Base-by-base conservation (phyloP, 2,113 vertebrate species). In the Trinectes maculatus region DNA sequence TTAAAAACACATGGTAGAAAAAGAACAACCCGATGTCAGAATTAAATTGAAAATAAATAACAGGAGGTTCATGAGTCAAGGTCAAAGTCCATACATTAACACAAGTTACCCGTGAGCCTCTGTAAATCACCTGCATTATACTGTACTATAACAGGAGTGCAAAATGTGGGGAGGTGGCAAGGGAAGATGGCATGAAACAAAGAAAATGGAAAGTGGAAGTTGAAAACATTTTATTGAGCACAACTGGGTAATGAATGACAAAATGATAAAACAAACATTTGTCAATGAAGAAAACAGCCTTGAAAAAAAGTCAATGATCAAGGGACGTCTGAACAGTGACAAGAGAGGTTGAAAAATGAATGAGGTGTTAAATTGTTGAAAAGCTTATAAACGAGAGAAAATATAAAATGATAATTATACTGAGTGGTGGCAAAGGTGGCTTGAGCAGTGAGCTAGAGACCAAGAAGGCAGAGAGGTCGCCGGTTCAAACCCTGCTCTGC, bases 161-260 rank as follows among this genome's bases (percentile, higher is more conserved):
- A 37, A 34, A 15, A 70, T 48, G 39, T 19, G 13, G 48, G 28
- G 73, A 4, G 16, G 5, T 13, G 31, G 8, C 7, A 59, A 63
- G 3, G 60, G 57, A 29, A 52, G 31, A 54, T 54, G 63, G 18
- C 42, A 76, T 63, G 57, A 74, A 85, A 74, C 55, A 72, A 74
- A 83, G 44, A 79, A 54, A 18, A 77, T 46, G 69, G 15, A 33
- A 46, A 57, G 36, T 25, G 5, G 3, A 73, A 1, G 24, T 84
- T 85, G 60, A n/a, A 64, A 77, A 80, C 25, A 34, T 25, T 93
- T 92, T 92, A 92, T 92, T 91, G 49, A 39, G 26, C 69, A 77
- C 8, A 65, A 46, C 52, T 66, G 29, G 54, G 7, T 58, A 64
- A 40, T 51, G 65, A 54, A 58, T 8, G 2, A 11, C 46, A 43